Base-by-base conservation (phyloP, 2,113 vertebrate species). In the Clinocottus analis region DNA sequence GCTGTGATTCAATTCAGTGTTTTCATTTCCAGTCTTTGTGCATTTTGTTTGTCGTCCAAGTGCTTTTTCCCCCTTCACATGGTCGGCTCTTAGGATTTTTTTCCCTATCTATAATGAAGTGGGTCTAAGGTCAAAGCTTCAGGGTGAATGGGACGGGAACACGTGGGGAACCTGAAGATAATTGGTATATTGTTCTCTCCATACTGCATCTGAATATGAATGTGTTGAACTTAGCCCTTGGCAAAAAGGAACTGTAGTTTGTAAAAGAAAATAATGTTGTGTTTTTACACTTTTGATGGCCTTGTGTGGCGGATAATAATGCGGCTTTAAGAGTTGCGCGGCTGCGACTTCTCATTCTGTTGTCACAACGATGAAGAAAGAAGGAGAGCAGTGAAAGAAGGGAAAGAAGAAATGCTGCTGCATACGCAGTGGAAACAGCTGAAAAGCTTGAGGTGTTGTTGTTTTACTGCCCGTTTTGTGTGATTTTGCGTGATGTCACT, bases 181-280 rank as follows among this genome's bases (percentile, higher is more conserved):
- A 91, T 87, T 86, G 80, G 65, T 72, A 66, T 79, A 69, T 88
- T 89, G 82, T 86, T 89, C 82, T 85, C 84, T 79, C 59, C 84
- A 71, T 84, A 87, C 87, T 84, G 73, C 83, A 84, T 81, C 55
- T 84, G 89, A 89, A 92, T 91, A 87, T 83, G 84, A 89, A 93
- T 81, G 17, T 67, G 84, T 58, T 91, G 84, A 91, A 89, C 81
- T 89, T 81, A n/a, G 84, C 87, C 77, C 51, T 55, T 19, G 84
- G 83, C 87, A 62, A 61, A n/a, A 37, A 81, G 85, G 66, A 87
- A 77, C 79, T 70, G 85, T n/a, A n/a, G n/a, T 87, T 85, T 61
- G 27, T 60, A 84, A 82, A 87, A 75, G 89, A 89, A 91, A 91
- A 88, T 72, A 90, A 92, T 89, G 83, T 90, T 89, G 80, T 90